Evolutionary conservation across 2,113 vertebrate species (phyloP).

Genomic region (Chaetorhynchus papuensis): DNA sequence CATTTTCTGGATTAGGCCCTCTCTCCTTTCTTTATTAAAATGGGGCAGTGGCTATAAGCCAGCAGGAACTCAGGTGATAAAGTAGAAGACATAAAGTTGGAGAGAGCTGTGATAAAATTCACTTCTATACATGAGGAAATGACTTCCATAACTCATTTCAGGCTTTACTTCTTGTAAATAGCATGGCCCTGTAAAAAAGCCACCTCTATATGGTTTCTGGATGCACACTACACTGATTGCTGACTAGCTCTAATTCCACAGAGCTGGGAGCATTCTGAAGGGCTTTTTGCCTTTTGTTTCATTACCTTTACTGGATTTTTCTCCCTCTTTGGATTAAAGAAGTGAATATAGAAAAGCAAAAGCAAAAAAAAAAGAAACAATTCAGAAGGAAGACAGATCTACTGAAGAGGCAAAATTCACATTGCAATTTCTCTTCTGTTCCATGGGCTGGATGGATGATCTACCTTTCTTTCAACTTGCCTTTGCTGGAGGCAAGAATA

Average conservation of each 20-base stretch:
- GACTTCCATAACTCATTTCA: constrained; percentile 55
- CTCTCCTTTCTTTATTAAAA: constrained; percentile 55
- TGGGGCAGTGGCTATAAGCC: constrained; percentile 43
- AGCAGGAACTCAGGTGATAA: constrained; percentile 50
- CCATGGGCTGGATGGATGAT: neutral
- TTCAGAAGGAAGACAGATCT: neutral
- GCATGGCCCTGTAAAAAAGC: constrained; percentile 1
- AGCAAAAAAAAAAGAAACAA: too few relatives aligned
- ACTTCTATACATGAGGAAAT: constrained; percentile 49
- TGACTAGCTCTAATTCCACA: neutral
- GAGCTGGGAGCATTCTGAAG: neutral
- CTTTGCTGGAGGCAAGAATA: constrained; percentile 49
- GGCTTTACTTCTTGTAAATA: constrained; percentile 52
- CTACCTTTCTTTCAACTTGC: constrained; percentile 49
- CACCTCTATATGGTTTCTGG: neutral
- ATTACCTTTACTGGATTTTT: neutral
- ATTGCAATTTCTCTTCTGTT: constrained; percentile 19
- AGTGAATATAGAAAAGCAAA: neutral
- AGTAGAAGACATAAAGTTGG: constrained; percentile 59
- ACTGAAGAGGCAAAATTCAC: constrained; percentile 14
- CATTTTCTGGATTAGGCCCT: neutral
- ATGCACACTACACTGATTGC: neutral
- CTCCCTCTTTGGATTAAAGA: neutral
- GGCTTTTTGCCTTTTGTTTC: neutral
- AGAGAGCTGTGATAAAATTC: constrained; percentile 60